Base-by-base conservation (phyloP, 2,888 invertebrate species). In the Polydrusus pterygomalis region DNA sequence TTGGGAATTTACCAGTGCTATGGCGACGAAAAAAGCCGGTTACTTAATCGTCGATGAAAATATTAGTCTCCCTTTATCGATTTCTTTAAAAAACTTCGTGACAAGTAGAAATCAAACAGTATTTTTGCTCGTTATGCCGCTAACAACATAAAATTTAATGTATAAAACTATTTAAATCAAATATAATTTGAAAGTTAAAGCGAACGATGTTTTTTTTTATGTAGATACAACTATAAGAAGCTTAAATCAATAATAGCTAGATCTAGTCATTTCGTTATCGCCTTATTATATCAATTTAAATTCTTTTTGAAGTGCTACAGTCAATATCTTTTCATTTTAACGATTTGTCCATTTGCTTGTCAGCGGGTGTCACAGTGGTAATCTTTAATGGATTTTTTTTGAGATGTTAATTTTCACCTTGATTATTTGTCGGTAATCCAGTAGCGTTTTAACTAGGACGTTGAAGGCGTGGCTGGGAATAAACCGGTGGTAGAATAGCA, bases 341-440 rank as follows among this genome's bases (percentile, higher is more conserved):
- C 34, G 34, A 58, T 58, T 58, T 38, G 58, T 58, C 58, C 58
- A 38, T 58, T 58, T 58, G 58, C 38, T 58, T 58, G 58, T 58
- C 58, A 58, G 58, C 58, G 58, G 58, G 58, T 58, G 58, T 58
- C 58, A 58, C n/a, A 15, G 58, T 58, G 9, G 58, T 58, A 58
- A 38, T 38, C 58, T 58, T 58, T 58, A 58, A 58, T 58, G 58
- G 58, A 58, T 58, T 58, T 56, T 56, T 58, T 58, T 58, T 58
- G 58, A 58, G 58, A 58, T 58, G 58, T 58, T 58, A 58, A 58
- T 58, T 58, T 17, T 58, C 20, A 15, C n/a, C 15, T 58, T 58
- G 9, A 58, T 18, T 51, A 11, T 51, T 51, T 51, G 51, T 51
- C 51, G 47, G 51, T 20, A 51, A 54, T 54, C 30, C 54, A 54